Conservation (phyloP, 1,140 invertebrate species). For the Achroia grisella region DNA sequence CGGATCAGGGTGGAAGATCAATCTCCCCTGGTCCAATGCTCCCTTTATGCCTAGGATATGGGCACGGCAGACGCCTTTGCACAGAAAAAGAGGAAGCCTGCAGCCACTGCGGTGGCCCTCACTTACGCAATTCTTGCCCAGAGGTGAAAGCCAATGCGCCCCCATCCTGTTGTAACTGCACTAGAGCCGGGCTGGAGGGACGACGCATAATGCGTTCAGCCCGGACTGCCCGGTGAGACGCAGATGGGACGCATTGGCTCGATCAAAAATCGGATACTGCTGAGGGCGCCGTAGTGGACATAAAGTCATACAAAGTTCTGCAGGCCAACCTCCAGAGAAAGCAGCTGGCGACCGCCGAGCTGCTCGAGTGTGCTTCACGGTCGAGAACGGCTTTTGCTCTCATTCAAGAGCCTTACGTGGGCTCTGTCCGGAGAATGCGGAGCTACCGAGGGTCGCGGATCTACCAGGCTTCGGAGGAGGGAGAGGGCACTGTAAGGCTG, state of each 20-base stretch:
- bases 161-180: slow-evolving; percentile 7
- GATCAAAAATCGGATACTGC: slow-evolving; percentile 1
- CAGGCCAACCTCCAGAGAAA: neutral
- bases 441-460: neutral
- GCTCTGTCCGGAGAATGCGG: neutral
- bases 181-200: neutral
- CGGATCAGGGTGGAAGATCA: neutral
- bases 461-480: neutral
- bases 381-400: neutral
- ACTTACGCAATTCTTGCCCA: neutral
- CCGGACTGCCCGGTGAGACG: neutral
- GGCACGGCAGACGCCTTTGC: neutral
- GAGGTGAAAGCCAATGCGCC: neutral
- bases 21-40: too few species aligned
- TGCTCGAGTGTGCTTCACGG: neutral
- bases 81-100: neutral
- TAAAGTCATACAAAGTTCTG: neutral
- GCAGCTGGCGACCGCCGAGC: neutral
- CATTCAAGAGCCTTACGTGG: slow-evolving; percentile 6
- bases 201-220: slow-evolving; percentile 7
- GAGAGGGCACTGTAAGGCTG: slow-evolving; percentile 2
- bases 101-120: slow-evolving; percentile 4
- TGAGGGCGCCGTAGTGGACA: neutral
- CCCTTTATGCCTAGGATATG: neutral
- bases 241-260: slow-evolving; percentile 2